Percentiles rank a stretch among this genome's conserved stretches.
These are phyloP conservation scores for Rhadina sibilatrix DNA, from an alignment of 2,113 vertebrate species.

Conservation along the genomic window DNA sequence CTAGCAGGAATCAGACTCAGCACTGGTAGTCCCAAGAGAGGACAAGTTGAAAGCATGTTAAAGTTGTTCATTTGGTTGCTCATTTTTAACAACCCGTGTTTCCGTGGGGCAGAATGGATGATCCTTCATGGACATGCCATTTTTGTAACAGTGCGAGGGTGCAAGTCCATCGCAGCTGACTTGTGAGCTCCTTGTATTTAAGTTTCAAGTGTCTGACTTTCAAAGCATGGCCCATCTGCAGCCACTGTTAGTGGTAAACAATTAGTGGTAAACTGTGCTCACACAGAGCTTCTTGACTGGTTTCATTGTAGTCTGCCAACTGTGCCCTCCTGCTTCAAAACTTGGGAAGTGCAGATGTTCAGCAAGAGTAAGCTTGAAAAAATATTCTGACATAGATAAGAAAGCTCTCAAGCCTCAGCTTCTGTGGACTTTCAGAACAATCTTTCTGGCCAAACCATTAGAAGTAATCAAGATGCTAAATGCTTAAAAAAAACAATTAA, in stretches of 20 bases:
- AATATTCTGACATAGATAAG: neutral
- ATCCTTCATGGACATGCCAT: rapidly evolving
- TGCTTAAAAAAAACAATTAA: neutral
- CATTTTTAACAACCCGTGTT: neutral
- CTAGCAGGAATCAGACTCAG: neutral
- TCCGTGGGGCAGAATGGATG: neutral
- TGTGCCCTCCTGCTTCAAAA: neutral
- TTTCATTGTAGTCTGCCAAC: neutral
- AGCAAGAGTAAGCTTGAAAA: neutral
- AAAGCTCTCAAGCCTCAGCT: neutral
- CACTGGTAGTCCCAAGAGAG: neutral
- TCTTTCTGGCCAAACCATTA: neutral
- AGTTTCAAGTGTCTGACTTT: neutral
- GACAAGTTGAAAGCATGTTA: neutral
- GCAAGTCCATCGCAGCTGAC: neutral
- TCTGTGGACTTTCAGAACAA: neutral
- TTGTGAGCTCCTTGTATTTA: neutral
- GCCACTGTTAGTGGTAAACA: neutral
- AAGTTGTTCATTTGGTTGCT: neutral
- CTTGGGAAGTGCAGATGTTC: neutral
- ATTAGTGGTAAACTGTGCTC: neutral
- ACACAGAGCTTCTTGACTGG: neutral
- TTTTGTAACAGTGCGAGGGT: neutral
- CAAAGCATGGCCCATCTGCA: neutral
- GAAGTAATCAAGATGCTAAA: neutral